Conservation (phyloP, 1,140 invertebrate genomes). For the Condylostylus longicornis region DNA sequence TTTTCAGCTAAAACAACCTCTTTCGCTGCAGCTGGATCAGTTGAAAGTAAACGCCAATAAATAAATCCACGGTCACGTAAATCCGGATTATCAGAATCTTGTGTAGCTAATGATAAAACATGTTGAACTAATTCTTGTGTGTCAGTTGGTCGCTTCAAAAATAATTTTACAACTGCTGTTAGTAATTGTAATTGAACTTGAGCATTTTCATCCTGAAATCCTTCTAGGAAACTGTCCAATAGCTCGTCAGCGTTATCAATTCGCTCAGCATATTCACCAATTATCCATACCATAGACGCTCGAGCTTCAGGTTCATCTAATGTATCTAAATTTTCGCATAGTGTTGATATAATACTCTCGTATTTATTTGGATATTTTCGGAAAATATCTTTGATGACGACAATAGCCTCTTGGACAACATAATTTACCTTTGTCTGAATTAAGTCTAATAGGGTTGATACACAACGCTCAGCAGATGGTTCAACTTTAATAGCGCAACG, state of each 20-base stretch:
- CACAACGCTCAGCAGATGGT: constrained; percentile 94
- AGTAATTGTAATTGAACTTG: constrained; percentile 95
- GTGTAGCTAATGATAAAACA: constrained; percentile 82
- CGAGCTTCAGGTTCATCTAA: constrained; percentile 97
- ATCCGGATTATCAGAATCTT: constrained; percentile 99
- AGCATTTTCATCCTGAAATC: constrained; percentile 99
- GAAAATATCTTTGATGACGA: constrained; percentile 99
- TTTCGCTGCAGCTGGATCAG: constrained; percentile 96
- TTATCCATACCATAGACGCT: constrained; percentile 99
- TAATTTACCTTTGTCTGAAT: constrained; percentile 99
- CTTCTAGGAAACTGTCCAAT: constrained; percentile 94
- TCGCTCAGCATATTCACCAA: constrained; percentile 96
- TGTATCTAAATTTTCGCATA: constrained; percentile 98
- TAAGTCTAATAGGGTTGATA: constrained; percentile 94
- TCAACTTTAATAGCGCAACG: constrained; percentile 99
- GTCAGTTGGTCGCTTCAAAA: constrained; percentile 93
- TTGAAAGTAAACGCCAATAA: constrained; percentile 96
- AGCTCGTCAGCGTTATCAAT: constrained; percentile 99
- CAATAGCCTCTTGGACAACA: constrained; percentile 99
- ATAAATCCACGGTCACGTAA: constrained; percentile 97
- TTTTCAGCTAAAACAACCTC: constrained; percentile 99
- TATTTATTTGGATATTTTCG: constrained; percentile 99
- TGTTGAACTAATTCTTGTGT: constrained; percentile 96
- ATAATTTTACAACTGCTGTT: constrained; percentile 97
- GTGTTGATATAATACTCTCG: constrained; percentile 97